Evolutionary conservation across 2,888 invertebrate genomes (phyloP), one percentile per base, ranked within the genome.

Genomic region (Eristalinus sepulchralis): DNA sequence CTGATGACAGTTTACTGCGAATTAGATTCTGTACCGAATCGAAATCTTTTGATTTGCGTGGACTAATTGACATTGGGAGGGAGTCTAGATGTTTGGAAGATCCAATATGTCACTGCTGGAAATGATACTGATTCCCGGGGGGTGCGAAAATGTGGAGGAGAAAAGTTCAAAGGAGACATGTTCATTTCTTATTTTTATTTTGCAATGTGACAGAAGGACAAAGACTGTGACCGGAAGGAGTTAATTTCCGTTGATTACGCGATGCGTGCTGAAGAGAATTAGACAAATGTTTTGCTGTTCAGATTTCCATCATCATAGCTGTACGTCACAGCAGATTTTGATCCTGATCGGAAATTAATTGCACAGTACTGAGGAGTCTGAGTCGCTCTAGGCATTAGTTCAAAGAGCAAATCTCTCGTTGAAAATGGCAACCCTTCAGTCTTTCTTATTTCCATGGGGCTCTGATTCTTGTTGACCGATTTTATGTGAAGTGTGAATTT

Each of bases 151-250:
- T 13, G 24, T 24, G 34, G 66, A 27, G n/a, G 64, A 10, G 31
- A 68, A 39, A 72, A 72, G 76, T 62, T 81, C 76, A 80, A 84
- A 80, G 80, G 68, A 75, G 57, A 57, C 11, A 24, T 13, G 57
- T 57, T 57, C 17, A n/a, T 24, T 33, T 53, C 31, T 17, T n/a
- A n/a, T 17, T 53, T 31, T 9, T 59, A 60, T 11, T 11, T 11
- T 55, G 22, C 13, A n/a, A 72, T 22, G 33, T 1, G 24, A 67
- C 57, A 17, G 81, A 76, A n/a, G 13, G 31, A 60, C 22, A 59
- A 33, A 67, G 63, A 64, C 20, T 59, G 31, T 82, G 71, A 59
- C 79, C 83, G 86, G 86, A 86, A 75, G 47, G 64, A 57, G 34
- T 47, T 66, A 86, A 86, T 86, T 86, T 86, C 86, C 86, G 73